Conservation (phyloP, 2,113 vertebrate genomes). For the Ciconia boyciana region DNA sequence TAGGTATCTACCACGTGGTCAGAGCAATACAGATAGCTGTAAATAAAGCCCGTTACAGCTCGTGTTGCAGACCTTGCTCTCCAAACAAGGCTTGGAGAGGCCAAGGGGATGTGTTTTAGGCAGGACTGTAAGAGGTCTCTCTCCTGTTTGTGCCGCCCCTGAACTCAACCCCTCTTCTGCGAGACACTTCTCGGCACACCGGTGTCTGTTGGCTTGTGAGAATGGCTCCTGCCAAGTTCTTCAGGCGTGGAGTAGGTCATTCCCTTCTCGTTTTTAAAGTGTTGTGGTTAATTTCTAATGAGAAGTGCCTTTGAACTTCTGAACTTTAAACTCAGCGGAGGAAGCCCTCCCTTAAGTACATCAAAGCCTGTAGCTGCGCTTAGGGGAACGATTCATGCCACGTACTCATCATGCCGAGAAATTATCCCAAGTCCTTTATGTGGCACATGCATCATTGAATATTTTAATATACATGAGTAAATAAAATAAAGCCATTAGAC, state of each 20-base stretch:
- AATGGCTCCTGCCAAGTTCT: background rate
- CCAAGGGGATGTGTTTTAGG: background rate
- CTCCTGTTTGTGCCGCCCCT: background rate
- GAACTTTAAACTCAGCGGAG: background rate
- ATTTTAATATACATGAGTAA: background rate
- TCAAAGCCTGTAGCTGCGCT: background rate
- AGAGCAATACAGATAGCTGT: background rate
- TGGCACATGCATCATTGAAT: background rate
- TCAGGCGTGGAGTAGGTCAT: background rate
- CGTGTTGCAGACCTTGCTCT: background rate
- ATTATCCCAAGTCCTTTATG: background rate
- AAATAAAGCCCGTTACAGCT: background rate
- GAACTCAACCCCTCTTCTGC: background rate
- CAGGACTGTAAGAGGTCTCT: background rate
- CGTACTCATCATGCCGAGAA: background rate
- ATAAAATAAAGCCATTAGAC: background rate
- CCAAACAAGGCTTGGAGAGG: background rate
- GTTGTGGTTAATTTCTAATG: conserved; percentile 56
- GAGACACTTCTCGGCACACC: fast-evolving
- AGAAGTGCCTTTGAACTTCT: conserved; percentile 45
- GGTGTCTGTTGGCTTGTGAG: background rate
- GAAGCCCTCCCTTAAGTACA: background rate
- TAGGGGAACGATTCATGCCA: background rate
- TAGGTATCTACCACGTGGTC: background rate
- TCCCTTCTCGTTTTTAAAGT: background rate